phyloP scores from a whole-genome alignment of 1,140 invertebrate species.

The Paralvinella palmiformis region DNA sequence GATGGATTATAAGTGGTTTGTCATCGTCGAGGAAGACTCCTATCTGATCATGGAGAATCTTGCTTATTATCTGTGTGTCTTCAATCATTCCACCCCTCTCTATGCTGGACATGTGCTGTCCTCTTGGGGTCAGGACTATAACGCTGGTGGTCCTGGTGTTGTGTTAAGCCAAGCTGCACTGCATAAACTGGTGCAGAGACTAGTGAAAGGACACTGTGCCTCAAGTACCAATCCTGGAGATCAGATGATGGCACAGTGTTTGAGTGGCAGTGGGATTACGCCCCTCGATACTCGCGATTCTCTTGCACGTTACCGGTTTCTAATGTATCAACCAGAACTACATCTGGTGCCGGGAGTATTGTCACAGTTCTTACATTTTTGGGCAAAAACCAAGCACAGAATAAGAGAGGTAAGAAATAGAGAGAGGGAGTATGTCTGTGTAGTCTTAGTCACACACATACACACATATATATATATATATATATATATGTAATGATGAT shows the following conservation, averaged over 20 bases:
- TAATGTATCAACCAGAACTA: background rate
- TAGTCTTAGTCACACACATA: background rate
- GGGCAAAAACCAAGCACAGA: background rate
- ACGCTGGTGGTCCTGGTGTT: background rate
- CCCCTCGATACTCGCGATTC: background rate
- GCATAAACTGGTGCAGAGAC: background rate
- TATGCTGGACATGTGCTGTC: background rate
- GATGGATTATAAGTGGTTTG: too few relatives aligned
- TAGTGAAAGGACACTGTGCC: background rate
- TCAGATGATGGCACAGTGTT: background rate
- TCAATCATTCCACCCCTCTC: background rate
- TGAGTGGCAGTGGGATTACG: background rate
- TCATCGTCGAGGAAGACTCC: too few relatives aligned
- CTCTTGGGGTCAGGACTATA: background rate
- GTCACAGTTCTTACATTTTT: background rate
- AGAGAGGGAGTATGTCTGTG: background rate
- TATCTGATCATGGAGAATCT: too few relatives aligned
- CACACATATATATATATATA: background rate
- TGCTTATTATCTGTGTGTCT: background rate
- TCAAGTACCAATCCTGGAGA: background rate
- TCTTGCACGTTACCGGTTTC: background rate
- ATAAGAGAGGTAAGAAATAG: background rate
- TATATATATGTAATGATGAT: background rate
- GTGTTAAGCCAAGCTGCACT: background rate
- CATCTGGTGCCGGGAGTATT: background rate